Evolutionary conservation across 2,113 vertebrate genomes (phyloP).

Genomic region (Anarrhichthys ocellatus): DNA sequence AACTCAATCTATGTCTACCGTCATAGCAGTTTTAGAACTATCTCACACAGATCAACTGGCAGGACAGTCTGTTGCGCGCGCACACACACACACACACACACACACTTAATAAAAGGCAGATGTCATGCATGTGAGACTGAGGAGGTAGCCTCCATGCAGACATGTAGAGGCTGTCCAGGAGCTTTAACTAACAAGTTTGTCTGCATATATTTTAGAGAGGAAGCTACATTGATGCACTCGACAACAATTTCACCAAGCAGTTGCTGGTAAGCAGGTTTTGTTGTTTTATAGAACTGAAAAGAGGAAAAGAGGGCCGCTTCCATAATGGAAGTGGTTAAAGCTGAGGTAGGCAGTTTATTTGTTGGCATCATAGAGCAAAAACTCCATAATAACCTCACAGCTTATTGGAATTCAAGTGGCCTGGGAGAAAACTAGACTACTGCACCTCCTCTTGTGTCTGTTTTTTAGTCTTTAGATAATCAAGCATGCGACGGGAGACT

Average conservation of each 20-base stretch:
- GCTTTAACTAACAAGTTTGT: constrained; percentile 45
- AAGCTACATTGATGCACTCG: background rate
- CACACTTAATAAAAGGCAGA: constrained; percentile 22
- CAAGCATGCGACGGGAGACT: background rate
- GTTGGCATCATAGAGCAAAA: background rate
- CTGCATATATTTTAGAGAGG: constrained; percentile 36
- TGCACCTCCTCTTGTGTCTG: background rate
- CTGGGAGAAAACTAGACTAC: background rate
- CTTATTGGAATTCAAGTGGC: background rate
- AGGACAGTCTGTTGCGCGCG: background rate
- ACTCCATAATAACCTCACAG: background rate
- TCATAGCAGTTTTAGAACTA: background rate
- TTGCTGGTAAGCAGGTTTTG: background rate
- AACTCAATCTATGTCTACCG: constrained; percentile 1
- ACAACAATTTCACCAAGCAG: background rate
- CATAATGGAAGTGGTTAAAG: constrained; percentile 37
- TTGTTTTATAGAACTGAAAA: constrained; percentile 12
- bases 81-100: background rate
- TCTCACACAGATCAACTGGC: constrained; percentile 4
- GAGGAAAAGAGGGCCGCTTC: constrained; percentile 13
- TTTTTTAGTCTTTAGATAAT: background rate
- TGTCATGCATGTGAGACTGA: background rate
- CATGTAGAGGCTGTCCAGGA: constrained; percentile 6
- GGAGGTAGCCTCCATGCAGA: background rate
- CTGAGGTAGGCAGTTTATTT: background rate